These are phyloP conservation scores for Sinopyrophorus schimmeli DNA, from an alignment of 2,888 invertebrate species.

Conservation along the genomic window DNA sequence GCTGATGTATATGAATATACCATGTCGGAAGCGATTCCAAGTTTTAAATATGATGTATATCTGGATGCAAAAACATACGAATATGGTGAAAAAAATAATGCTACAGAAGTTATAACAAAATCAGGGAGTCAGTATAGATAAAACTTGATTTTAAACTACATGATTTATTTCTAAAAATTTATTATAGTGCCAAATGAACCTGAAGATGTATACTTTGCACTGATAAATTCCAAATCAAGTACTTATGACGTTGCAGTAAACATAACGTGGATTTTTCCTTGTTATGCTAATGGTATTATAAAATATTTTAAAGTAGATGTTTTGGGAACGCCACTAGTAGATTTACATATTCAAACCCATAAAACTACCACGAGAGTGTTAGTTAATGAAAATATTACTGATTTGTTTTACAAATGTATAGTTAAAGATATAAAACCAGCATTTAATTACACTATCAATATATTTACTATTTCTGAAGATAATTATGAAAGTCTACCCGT, in stretches of 20 bases:
- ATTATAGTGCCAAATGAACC: conserved; percentile 35
- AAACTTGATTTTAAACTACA: conserved; percentile 3
- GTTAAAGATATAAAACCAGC: conserved; percentile 19
- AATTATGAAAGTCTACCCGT: conserved; percentile 6
- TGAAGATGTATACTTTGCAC: conserved; percentile 20
- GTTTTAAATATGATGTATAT: conserved; percentile 21
- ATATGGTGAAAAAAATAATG: conserved; percentile 17
- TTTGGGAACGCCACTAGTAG: conserved; percentile 3
- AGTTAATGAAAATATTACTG: conserved; percentile 6
- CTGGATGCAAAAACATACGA: conserved; percentile 12
- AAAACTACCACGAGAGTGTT: neutral
- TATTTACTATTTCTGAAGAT: conserved; percentile 9
- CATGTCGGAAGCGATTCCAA: conserved; percentile 5
- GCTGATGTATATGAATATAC: neutral
- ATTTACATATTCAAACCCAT: neutral
- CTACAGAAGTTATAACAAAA: neutral
- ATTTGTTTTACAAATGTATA: conserved; percentile 13
- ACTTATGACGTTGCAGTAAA: conserved; percentile 25
- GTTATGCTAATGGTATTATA: conserved; percentile 40
- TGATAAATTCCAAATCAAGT: conserved; percentile 5
- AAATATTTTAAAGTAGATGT: conserved; percentile 26
- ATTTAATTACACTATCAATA: conserved; percentile 22
- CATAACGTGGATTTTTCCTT: conserved; percentile 38
- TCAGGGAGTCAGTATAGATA: conserved; percentile 22
- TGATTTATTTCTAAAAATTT: conserved; percentile 12